These are phyloP conservation scores for Sturmia bella DNA, from an alignment of 2,888 invertebrate species.

Conservation along the genomic window DNA sequence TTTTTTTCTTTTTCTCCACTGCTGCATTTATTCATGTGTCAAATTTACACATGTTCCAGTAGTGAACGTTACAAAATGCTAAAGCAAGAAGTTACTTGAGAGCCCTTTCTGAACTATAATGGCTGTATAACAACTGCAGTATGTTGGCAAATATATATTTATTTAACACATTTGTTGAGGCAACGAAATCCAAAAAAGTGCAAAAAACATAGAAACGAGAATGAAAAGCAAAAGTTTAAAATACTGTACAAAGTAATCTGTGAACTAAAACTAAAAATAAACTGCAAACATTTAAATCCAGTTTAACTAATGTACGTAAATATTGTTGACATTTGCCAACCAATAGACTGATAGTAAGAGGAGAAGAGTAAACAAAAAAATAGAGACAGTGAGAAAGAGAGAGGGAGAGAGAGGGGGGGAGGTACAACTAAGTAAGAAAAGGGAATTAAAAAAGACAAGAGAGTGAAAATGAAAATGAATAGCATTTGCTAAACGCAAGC, in stretches of 20 bases:
- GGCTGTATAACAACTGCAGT: slow-evolving; percentile 29
- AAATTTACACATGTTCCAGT: slow-evolving; percentile 67
- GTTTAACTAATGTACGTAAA: slow-evolving; percentile 64
- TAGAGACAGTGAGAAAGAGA: background rate
- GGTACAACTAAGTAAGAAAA: slow-evolving; percentile 10
- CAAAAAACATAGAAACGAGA: background rate
- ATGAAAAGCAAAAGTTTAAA: background rate
- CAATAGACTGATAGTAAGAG: background rate
- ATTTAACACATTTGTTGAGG: slow-evolving; percentile 18
- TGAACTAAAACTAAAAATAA: slow-evolving; percentile 25
- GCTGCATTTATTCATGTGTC: slow-evolving; percentile 65
- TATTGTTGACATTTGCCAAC: slow-evolving; percentile 63
- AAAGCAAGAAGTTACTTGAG: slow-evolving; percentile 27
- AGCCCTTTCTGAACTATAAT: slow-evolving; percentile 31
- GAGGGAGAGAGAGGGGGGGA: background rate
- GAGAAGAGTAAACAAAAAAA: no score
- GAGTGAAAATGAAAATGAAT: slow-evolving; percentile 42
- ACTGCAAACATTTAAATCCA: slow-evolving; percentile 60
- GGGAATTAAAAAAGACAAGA: background rate
- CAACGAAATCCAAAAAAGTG: background rate
- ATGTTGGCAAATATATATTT: slow-evolving; percentile 31
- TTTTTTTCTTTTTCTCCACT: background rate
- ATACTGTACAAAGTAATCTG: background rate
- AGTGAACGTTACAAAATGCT: slow-evolving; percentile 49
- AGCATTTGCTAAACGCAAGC: slow-evolving; percentile 9